Evolutionary conservation across 2,888 invertebrate species (phyloP), one percentile per base, ranked within the genome.

Genomic region (Mycalesis mineus): DNA sequence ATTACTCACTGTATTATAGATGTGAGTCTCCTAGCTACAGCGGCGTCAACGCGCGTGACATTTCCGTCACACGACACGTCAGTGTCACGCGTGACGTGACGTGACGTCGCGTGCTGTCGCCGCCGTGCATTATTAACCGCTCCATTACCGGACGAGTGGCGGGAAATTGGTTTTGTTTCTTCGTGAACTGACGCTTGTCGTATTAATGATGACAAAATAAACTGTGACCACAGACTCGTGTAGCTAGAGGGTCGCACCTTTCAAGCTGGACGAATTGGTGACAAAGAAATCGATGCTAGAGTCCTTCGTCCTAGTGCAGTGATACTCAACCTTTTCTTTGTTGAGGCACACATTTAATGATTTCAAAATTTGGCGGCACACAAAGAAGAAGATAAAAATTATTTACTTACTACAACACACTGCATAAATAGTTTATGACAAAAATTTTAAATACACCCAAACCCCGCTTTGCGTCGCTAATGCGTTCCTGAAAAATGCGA

Each of bases 111-210:
- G 82, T 82, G 52, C 80, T 80, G 80, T 78, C 77, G 62, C 71
- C 73, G 67, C 2, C 60, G 64, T 77, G 82, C 78, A 73, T 85
- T 71, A 81, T 86, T 86, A 81, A 85, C 79, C 70, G 76, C 80
- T 82, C 81, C 71, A 85, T 84, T 84, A 85, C 77, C 75, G 75
- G 74, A 65, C 72, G 74, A 77, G 76, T 29, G 51, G 68, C 66
- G 62, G 63, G 58, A 67, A 71, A 70, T 72, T 74, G 71, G 71
- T 70, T 72, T 66, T 49, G 56, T 65, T 68, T 60, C 49, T 50
- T 11, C 36, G 57, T 56, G 50, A 56, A 39, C 39, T 39, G 44
- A 15, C 39, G 11, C 33, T 28, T 29, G 28, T 54, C 39, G 37
- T 29, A 42, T 41, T 47, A 45, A 49, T 48, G 17, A 64, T 62